A percentile compares a stretch with the other conserved stretches of the same genome.
phyloP scores from a whole-genome alignment of 2,797 vertebrate species.

The Centropyge bicolor region DNA sequence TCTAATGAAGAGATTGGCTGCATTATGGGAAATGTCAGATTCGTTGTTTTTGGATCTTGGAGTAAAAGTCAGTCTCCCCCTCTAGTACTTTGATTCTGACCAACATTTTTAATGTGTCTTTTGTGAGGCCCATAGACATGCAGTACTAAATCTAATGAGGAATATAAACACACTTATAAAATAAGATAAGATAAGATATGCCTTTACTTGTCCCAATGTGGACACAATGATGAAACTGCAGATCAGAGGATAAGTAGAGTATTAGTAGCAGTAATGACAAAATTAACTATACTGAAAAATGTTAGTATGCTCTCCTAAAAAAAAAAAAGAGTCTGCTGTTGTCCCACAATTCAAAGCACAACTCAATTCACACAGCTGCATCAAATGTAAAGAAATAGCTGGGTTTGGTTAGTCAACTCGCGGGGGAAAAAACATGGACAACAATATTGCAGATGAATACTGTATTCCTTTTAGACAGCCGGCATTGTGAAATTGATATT shows the following conservation, averaged over 20 bases:
- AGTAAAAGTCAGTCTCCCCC: not conserved
- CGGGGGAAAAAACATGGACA: not conserved
- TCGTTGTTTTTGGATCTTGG: not conserved
- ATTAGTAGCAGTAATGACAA: no score
- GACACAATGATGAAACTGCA: no score
- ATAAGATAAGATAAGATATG: not conserved
- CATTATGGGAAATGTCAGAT: slow-evolving; percentile 10
- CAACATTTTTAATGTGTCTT: not conserved
- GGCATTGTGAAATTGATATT: no score
- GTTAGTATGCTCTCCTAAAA: not conserved
- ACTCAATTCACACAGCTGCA: not conserved
- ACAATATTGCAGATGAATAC: not conserved
- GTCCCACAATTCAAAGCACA: not conserved
- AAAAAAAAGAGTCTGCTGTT: not conserved
- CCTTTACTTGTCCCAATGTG: no score
- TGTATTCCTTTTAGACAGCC: no score
- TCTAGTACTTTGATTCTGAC: not conserved
- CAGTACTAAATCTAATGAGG: not conserved
- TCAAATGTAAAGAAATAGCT: not conserved
- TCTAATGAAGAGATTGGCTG: not conserved
- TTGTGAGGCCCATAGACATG: not conserved
- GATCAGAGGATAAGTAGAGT: no score
- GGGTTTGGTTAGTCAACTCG: not conserved
- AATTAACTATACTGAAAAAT: no score
- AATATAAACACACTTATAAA: not conserved